These are phyloP conservation scores for Carcharodon carcharias DNA, from an alignment of 2,797 vertebrate genomes.

Conservation along the genomic window DNA sequence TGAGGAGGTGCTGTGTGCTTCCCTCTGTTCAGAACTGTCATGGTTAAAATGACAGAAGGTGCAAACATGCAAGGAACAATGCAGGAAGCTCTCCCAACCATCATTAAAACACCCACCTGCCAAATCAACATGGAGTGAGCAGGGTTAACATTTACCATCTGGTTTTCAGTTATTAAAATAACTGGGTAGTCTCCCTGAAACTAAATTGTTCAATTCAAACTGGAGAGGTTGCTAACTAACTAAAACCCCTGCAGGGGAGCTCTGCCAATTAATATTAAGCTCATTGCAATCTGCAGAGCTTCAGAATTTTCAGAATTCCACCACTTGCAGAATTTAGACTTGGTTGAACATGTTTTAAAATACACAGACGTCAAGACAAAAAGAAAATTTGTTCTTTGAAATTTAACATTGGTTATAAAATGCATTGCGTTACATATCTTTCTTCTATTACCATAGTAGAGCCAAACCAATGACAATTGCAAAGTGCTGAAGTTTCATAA, in stretches of 20 bases:
- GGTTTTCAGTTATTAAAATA: neutral
- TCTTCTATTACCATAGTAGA: neutral
- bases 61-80: neutral
- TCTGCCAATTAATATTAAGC: constrained; percentile 1
- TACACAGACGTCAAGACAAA: neutral
- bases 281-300: neutral
- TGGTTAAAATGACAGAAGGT: neutral
- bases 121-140: neutral
- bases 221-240: neutral
- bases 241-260: neutral
- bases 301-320: neutral
- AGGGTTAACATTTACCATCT: neutral
- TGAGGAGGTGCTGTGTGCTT: neutral
- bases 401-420: neutral
- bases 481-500: neutral
- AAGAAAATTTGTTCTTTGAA: neutral
- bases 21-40: neutral
- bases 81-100: neutral
- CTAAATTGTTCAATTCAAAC: neutral
- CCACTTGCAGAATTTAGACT: neutral
- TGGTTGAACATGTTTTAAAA: neutral
- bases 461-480: neutral
- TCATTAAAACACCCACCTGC: neutral
- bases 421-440: neutral
- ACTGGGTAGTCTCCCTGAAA: neutral